Base-by-base conservation (phyloP, 1,140 invertebrate species). In the Eueides isabella region DNA sequence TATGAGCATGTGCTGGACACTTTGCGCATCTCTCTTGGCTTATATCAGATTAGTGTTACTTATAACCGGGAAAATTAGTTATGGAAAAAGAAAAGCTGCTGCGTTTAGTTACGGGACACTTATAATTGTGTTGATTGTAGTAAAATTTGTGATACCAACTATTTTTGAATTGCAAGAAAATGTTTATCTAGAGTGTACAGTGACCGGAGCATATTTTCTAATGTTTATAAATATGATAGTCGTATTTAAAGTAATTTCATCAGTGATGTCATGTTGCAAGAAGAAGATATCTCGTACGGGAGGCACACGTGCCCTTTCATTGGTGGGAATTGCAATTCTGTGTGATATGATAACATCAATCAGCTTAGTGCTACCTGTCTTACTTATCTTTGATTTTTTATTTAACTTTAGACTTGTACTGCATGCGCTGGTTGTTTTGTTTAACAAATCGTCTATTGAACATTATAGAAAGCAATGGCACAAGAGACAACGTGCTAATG, bases 31-130 rank as follows among this genome's bases (percentile, higher is more conserved):
- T 11, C 38, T 78, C 5, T 16, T 71, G 23, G 76, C 76, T 7
- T 78, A 78, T 30, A 30, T 63, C 1, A 71, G 76, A 33, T 41
- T 78, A 16, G 76, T 78, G 12, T 61, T 78, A 23, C 14, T 74
- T 7, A 67, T 55, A 23, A 64, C 69, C 0, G 76, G 76, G 12
- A 78, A 78, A 38, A 78, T 78, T 12, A 75, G 68, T 64, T 75
- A 65, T 9, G 72, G 71, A 19, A 78, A 78, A 23, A 67, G 68
- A 64, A 72, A 31, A n/a, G 76, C 72, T 23, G 29, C 44, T 1
- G 23, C 28, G 5, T 75, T 78, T 35, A 69, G 69, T 30, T 75
- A 68, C 30, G 65, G 48, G 5, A 64, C 61, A 31, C 29, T 76
- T 2, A 33, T 68, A 5, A 23, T 55, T 2, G 16, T 64, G 2